phyloP scores from a whole-genome alignment of 2,888 invertebrate species.

The Allophyes oxyacanthae region DNA sequence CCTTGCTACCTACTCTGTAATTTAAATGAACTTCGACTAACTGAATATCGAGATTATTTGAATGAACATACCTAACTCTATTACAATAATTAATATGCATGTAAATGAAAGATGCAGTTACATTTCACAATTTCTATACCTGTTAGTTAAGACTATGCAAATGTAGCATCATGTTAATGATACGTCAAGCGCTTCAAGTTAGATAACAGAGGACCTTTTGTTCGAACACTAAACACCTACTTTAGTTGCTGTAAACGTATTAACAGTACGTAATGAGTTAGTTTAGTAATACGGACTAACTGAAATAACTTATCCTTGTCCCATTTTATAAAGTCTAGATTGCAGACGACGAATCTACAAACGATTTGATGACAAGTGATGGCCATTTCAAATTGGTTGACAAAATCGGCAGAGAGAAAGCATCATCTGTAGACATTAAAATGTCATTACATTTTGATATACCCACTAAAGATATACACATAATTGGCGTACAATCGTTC shows the following conservation, averaged over 20 bases:
- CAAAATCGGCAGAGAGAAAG: conserved; percentile 29
- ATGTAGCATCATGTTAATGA: conserved; percentile 65
- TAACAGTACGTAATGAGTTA: conserved; percentile 67
- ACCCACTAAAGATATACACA: conserved; percentile 27
- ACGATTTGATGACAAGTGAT: conserved; percentile 18
- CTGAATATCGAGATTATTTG: too few species aligned
- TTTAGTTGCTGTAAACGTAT: conserved; percentile 24
- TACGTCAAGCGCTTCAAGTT: conserved; percentile 61
- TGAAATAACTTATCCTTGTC: conserved; percentile 71
- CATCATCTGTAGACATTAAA: conserved; percentile 44
- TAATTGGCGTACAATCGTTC: conserved; percentile 41
- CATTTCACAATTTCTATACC: conserved; percentile 13
- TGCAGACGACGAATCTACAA: conserved; percentile 2
- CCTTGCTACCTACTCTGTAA: too few species aligned
- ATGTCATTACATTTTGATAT: conserved; percentile 48
- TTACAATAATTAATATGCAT: neutral
- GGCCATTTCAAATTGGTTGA: conserved; percentile 22
- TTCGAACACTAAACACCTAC: conserved; percentile 61
- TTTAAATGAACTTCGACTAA: too few species aligned
- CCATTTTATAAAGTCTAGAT: conserved; percentile 54
- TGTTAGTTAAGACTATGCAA: conserved; percentile 21
- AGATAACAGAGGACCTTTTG: conserved; percentile 76
- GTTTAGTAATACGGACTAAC: conserved; percentile 64
- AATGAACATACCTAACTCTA: too few species aligned
- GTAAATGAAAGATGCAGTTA: conserved; percentile 2